These are phyloP conservation scores for Margarornis squamiger DNA, from an alignment of 2,797 vertebrate species.

Conservation along the genomic window DNA sequence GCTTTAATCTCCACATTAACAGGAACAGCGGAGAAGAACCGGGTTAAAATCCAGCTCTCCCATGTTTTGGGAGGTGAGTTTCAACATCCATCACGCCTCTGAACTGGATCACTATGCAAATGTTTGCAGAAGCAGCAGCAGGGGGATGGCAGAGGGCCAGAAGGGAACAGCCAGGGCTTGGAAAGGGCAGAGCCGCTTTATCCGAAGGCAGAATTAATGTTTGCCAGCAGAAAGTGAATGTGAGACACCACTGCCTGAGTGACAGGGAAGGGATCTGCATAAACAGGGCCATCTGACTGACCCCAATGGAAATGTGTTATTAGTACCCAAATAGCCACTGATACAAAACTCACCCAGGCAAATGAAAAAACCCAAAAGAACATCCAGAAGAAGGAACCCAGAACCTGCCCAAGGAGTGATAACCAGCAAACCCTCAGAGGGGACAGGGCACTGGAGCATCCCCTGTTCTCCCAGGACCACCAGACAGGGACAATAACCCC, in stretches of 20 bases:
- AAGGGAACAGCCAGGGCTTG: not conserved
- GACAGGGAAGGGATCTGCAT: not conserved
- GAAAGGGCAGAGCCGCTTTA: not conserved
- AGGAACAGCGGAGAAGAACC: not conserved
- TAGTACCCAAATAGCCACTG: not conserved
- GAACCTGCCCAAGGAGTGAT: fast-evolving
- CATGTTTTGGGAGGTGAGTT: not conserved
- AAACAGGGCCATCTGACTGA: not conserved
- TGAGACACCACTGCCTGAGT: not conserved
- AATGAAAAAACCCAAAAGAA: not conserved
- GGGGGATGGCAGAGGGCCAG: slow-evolving; percentile 32
- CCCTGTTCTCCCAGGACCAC: not conserved
- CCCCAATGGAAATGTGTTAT: not conserved
- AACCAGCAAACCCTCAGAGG: not conserved
- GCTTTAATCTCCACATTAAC: not conserved
- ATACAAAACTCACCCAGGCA: not conserved
- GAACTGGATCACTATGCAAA: slow-evolving; percentile 5
- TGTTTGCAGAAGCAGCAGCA: slow-evolving; percentile 29
- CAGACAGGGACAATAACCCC: not conserved
- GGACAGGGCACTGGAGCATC: fast-evolving
- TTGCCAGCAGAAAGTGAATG: not conserved
- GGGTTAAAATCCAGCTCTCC: not conserved
- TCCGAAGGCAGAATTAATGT: not conserved
- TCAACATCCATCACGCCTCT: not conserved
- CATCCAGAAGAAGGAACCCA: not conserved